phyloP scores from a whole-genome alignment of 2,113 vertebrate genomes.

The Willisornis vidua region DNA sequence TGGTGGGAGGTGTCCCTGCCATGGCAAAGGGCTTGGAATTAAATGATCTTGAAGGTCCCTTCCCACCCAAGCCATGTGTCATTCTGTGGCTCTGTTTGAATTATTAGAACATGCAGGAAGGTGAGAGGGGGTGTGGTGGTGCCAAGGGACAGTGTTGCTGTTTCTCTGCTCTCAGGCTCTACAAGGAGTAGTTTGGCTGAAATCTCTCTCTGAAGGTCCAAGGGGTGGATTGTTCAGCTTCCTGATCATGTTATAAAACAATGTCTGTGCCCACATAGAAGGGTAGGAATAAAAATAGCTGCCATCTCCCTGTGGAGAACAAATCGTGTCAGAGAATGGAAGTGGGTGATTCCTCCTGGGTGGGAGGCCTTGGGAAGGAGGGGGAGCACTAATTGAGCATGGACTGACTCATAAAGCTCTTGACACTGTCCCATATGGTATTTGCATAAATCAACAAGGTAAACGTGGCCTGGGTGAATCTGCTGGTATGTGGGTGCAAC shows the following conservation, averaged over 20 bases:
- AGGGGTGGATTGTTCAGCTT: background rate
- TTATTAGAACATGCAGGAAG: background rate
- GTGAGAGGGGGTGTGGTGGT: background rate
- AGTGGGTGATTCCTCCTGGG: background rate
- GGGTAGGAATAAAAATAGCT: background rate
- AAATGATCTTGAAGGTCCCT: background rate
- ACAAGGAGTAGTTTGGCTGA: background rate
- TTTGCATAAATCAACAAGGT: background rate
- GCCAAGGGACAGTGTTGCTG: background rate
- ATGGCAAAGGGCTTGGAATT: background rate
- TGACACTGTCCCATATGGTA: background rate
- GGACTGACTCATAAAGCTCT: background rate
- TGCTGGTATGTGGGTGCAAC: background rate
- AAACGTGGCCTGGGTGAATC: background rate
- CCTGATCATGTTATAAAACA: background rate
- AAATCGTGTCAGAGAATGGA: background rate
- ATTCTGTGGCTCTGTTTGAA: fast-evolving
- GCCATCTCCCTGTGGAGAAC: background rate
- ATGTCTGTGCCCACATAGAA: background rate
- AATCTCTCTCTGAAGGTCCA: background rate
- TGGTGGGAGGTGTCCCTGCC: background rate
- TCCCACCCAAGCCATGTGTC: background rate
- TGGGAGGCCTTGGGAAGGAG: background rate
- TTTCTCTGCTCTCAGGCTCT: background rate
- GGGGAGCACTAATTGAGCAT: background rate